Percentiles rank a stretch among this genome's conserved stretches.
phyloP scores from a whole-genome alignment of 2,797 vertebrate species.

The Eulemur albifrons region DNA sequence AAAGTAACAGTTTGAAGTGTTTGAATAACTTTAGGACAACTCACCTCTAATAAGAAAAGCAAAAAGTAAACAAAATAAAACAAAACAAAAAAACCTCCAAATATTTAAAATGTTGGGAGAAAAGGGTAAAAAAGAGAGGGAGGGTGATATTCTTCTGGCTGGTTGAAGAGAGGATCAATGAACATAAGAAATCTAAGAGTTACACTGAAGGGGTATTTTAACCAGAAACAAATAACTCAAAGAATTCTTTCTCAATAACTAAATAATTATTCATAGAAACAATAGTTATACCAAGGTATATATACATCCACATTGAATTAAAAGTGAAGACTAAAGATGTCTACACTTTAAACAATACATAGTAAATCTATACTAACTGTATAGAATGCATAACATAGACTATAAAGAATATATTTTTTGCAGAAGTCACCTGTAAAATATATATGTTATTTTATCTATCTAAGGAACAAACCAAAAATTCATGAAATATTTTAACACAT shows the following conservation, averaged over 20 bases:
- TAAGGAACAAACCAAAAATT: neutral
- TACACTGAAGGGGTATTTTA: neutral
- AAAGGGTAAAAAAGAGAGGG: neutral
- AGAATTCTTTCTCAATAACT: neutral
- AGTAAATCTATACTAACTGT: neutral
- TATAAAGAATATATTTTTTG: neutral
- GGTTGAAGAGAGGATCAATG: neutral
- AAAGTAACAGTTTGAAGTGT: neutral
- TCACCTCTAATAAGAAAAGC: neutral
- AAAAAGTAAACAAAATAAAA: neutral
- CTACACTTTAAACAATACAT: neutral
- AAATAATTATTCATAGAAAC: neutral
- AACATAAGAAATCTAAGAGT: neutral
- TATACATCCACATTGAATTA: neutral
- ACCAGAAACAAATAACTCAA: neutral
- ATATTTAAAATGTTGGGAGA: neutral
- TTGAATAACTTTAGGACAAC: slow-evolving; percentile 5
- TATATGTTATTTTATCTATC: neutral
- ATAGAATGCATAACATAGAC: neutral
- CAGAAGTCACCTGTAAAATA: neutral
- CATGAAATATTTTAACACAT: neutral
- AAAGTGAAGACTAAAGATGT: neutral
- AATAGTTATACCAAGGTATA: neutral
- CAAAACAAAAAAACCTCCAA: neutral
- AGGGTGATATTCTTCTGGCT: neutral